phyloP scores from a whole-genome alignment of 2,888 invertebrate genomes.

The Sphecodes monilicornis region DNA sequence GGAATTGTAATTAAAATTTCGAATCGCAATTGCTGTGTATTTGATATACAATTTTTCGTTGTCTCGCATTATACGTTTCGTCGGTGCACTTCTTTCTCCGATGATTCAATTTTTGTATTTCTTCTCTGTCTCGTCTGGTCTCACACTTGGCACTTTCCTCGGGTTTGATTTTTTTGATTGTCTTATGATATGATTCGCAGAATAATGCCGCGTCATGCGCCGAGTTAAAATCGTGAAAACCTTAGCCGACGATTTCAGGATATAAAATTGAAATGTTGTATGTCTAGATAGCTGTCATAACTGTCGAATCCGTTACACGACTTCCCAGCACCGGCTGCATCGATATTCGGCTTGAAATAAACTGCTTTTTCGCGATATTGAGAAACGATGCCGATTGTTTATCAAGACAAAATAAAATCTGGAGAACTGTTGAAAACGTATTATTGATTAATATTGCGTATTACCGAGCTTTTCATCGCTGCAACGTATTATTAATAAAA shows the following conservation, averaged over 20 bases:
- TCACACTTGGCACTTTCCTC: neutral
- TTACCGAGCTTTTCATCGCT: too few relatives aligned
- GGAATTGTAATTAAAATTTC: neutral
- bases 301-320: slow-evolving; percentile 14
- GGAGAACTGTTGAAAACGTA: neutral
- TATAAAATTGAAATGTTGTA: slow-evolving; percentile 34
- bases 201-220: slow-evolving; percentile 1
- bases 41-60: neutral
- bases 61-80: neutral
- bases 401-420: neutral
- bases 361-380: neutral
- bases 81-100: neutral
- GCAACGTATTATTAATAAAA: too few relatives aligned
- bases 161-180: neutral
- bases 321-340: neutral
- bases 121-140: neutral
- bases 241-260: slow-evolving; percentile 11
- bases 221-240: slow-evolving; percentile 24
- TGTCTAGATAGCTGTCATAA: slow-evolving; percentile 13
- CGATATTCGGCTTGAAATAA: neutral
- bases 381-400: neutral
- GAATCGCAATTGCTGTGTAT: neutral
- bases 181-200: neutral
- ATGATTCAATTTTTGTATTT: neutral
- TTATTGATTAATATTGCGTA: too few relatives aligned